Percentiles rank a stretch among this genome's conserved stretches.
phyloP scores from a whole-genome alignment of 2,797 vertebrate genomes.

The Cryptoprocta ferox region DNA sequence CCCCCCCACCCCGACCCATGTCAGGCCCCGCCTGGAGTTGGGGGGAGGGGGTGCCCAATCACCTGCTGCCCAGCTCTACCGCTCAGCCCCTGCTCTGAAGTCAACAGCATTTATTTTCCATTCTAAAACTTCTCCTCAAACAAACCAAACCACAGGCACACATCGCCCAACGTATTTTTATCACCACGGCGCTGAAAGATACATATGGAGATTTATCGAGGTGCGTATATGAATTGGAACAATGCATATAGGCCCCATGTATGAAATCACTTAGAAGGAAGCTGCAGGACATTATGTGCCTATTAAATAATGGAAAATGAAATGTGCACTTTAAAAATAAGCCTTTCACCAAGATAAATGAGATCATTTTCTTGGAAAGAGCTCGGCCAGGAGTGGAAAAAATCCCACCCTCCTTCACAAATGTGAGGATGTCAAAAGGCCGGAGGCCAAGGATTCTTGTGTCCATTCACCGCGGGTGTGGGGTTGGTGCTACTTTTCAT shows the following conservation, averaged over 20 bases:
- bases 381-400: background rate
- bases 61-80: no score
- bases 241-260: no score
- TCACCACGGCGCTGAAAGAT: background rate
- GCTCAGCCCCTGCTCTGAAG: background rate
- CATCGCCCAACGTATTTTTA: background rate
- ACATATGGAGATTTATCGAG: background rate
- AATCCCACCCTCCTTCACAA: background rate
- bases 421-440: background rate
- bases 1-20: background rate
- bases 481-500: background rate
- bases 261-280: constrained; percentile 3
- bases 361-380: constrained; percentile 45
- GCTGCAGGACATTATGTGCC: background rate
- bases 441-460: background rate
- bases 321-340: constrained; percentile 1
- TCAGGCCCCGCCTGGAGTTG: background rate
- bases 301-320: constrained; percentile 46
- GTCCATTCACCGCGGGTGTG: background rate
- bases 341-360: constrained; percentile 8
- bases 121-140: background rate
- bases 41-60: rapidly evolving
- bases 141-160: background rate
- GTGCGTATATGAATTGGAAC: background rate
- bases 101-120: background rate